phyloP scores from a whole-genome alignment of 2,888 invertebrate genomes.

The Drosophila nr. perissopoda region DNA sequence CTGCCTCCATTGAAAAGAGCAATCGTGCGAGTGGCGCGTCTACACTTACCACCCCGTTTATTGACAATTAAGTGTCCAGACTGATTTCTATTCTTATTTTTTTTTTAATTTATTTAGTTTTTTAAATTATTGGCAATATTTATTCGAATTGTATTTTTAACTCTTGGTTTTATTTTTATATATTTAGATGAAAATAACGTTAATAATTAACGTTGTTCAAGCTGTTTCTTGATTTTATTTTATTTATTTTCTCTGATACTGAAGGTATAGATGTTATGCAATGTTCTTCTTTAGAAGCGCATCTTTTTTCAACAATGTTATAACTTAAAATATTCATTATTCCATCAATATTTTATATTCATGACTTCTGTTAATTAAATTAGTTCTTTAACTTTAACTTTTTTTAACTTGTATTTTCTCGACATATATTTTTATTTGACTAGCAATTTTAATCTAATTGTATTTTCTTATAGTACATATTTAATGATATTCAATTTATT shows the following conservation, averaged over 20 bases:
- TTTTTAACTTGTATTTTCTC: background rate
- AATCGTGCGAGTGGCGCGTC: conserved; percentile 44
- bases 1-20: conserved; percentile 31
- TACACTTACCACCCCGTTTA: conserved; percentile 29
- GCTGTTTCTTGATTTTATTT: conserved; percentile 1
- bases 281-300: background rate
- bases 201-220: background rate
- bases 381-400: background rate
- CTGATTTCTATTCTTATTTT: conserved; percentile 19
- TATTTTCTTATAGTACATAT: background rate
- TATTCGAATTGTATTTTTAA: background rate
- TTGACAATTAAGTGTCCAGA: conserved; percentile 20
- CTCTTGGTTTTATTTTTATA: background rate
- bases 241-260: background rate
- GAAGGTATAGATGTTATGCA: background rate
- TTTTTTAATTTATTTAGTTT: conserved; percentile 1
- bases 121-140: background rate
- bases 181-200: background rate
- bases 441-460: background rate
- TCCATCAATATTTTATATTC: background rate
- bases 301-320: background rate
- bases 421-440: background rate
- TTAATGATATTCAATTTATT: background rate
- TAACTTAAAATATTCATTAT: background rate
- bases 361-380: background rate